Evolutionary conservation across 2,888 invertebrate genomes (phyloP), one percentile per base, ranked within the genome.

Genomic region (Drosophila quinaria): DNA sequence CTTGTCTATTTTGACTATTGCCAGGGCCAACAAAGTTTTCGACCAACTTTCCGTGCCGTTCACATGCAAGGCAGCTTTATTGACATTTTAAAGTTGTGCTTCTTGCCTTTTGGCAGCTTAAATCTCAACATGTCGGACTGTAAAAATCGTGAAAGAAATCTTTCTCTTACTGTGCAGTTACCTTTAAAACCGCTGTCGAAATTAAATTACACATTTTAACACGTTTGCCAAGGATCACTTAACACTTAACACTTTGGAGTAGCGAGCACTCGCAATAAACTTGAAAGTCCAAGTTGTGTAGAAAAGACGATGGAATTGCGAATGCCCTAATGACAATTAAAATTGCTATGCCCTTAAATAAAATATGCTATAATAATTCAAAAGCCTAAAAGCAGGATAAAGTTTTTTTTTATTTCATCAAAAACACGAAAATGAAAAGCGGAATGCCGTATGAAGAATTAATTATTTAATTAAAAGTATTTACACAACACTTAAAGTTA

Each of bases 121-220:
- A 80, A 64, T 83, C 68, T 69, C 75, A 65, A 78, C 62, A 62
- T 72, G 51, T 58, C 47, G 22, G 58, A 6, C 35, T 42, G 63
- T 74, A 74, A 79, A 85, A 72, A 64, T 70, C 56, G 44, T 51
- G 31, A 52, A 51, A 11, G 62, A 55, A 56, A 65, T 58, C 55
- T 35, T 35, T 19, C 17, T 9, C 29, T 19, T 42, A 54, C 54
- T 25, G 46, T 46, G 61, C 35, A 44, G 54, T 49, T 61, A 44
- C 60, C 44, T 58, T 75, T 65, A 70, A 75, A 80, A 56, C 54
- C 41, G 64, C 67, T 70, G 66, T 58, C 51, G 42, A 77, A 84
- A 81, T 87, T 65, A 81, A 87, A 87, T 77, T 87, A 81, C 81
- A 80, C 87, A 84, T 87, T 77, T 87, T 84, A 84, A 52, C 85